A percentile compares a stretch with the other conserved stretches of the same genome.
These are phyloP conservation scores for Aphrophora alni DNA, from an alignment of 2,888 invertebrate species.

Conservation along the genomic window DNA sequence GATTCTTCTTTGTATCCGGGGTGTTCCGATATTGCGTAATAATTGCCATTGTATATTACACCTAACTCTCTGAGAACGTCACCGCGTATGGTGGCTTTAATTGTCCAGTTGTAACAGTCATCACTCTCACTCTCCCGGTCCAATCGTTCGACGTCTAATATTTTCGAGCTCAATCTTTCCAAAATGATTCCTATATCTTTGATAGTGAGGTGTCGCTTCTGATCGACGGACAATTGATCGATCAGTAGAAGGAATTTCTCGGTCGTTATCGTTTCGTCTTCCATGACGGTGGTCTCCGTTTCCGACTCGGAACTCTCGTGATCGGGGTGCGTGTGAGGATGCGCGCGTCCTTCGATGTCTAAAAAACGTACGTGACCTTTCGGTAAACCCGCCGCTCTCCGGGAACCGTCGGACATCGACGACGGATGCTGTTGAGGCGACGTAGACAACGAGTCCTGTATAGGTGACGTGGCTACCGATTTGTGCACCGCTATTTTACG, in stretches of 20 bases:
- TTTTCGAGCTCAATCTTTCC: constrained; percentile 90
- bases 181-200: constrained; percentile 95
- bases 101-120: constrained; percentile 96
- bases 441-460: constrained; percentile 67
- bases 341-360: constrained; percentile 68
- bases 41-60: constrained; percentile 94
- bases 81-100: constrained; percentile 92
- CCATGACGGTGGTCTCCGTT: constrained; percentile 91
- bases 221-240: constrained; percentile 91
- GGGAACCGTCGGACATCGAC: constrained; percentile 54
- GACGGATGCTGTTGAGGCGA: constrained; percentile 55
- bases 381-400: constrained; percentile 51
- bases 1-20: constrained; percentile 92
- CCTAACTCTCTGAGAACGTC: constrained; percentile 90
- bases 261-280: constrained; percentile 87
- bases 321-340: constrained; percentile 50
- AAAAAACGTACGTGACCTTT: constrained; percentile 74
- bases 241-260: constrained; percentile 92
- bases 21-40: constrained; percentile 94
- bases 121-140: constrained; percentile 92
- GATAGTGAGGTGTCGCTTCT: constrained; percentile 90
- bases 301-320: constrained; percentile 83
- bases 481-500: constrained; percentile 91
- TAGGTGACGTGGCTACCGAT: constrained; percentile 91
- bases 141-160: constrained; percentile 89